Base-by-base conservation (phyloP, 2,113 vertebrate species). In the Protobothrops mucrosquamatus region DNA sequence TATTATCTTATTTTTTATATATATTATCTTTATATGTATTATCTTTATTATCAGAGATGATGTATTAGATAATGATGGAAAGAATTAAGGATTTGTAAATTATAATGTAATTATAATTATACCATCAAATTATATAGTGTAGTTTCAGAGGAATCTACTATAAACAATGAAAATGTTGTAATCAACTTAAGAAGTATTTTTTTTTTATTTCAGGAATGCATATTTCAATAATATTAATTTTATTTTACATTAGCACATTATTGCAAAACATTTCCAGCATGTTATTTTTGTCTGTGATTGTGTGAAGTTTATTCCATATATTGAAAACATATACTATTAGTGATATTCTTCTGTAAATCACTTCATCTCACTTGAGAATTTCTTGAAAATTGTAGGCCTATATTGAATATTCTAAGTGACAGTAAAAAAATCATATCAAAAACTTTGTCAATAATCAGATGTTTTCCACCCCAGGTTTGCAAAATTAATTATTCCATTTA, bases 351-450 rank as follows among this genome's bases (percentile, higher is more conserved):
- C 54, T 20, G 12, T 20, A 29, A 34, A 20, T 48, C 56, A 59
- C 12, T 46, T 12, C 23, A 51, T 29, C 23, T 14, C 1, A 56
- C 34, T 91, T 91, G 48, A 48, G 46, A 22, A 43, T 87, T 74
- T 87, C 52, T 91, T 56, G 59, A 3, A 81, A 85, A 55, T 39
- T 89, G 22, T 55, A 89, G 18, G 2, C n/a, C 10, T 24, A 6
- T 88, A 56, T 11, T 48, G 69, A 5, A 20, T 69, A 91, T 9
- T 26, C 26, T 91, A 88, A 52, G 59, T 56, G 24, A 74, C 26
- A 51, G 59, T 24, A 91, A 81, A 93, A 81, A 74, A 11, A 26
- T 48, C 87, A 24, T 89, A 54, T 54, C 51, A 93, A 93, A 26
- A 15, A 23, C 34, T 81, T 56, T 88, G 51, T 59, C 43, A 59